Base-by-base conservation (phyloP, 2,888 invertebrate genomes). In the Dryobota labecula region DNA sequence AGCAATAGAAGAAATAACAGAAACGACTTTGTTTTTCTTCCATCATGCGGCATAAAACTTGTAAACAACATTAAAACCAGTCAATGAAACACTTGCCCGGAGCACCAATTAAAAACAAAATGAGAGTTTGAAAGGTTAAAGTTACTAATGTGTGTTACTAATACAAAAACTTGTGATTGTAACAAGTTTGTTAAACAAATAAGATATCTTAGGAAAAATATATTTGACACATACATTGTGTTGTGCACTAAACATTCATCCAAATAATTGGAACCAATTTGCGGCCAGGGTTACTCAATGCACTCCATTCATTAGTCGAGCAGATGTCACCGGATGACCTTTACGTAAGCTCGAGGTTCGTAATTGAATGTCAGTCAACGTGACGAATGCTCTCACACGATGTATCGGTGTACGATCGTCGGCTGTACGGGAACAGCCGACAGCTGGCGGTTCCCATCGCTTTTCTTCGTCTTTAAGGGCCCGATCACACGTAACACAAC, bases 301-400 rank as follows among this genome's bases (percentile, higher is more conserved):
- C 63, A 74, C 27, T 66, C 41, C 60, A 83, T 74, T 64, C 53
- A 83, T 80, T 69, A 69, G 49, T 15, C 41, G 13, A 30, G 20
- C 43, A 65, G 65, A 66, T 57, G 49, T 64, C 41, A 51, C 53
- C 27, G 51, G 11, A 20, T 41, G 64, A 84, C 56, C 70, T 80
- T 70, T 84, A 70, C 57, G 54, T 75, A 67, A 70, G 41, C 61
- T 30, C 27, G 43, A 65, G 45, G 18, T 27, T 45, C n/a, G 63
- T 80, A 80, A 85, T 83, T 73, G 76, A 73, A 71, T 71, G 76
- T 81, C 72, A 76, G 72, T 73, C 68, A 70, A 58, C 66, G 72
- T 75, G 76, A 84, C 79, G 66, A 84, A 84, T 78, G 60, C 57
- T 61, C 54, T 56, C 64, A 70, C 47, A 54, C 81, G 58, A 75